Evolutionary conservation across 1,140 invertebrate genomes (phyloP).

Genomic region (Triops cancriformis): DNA sequence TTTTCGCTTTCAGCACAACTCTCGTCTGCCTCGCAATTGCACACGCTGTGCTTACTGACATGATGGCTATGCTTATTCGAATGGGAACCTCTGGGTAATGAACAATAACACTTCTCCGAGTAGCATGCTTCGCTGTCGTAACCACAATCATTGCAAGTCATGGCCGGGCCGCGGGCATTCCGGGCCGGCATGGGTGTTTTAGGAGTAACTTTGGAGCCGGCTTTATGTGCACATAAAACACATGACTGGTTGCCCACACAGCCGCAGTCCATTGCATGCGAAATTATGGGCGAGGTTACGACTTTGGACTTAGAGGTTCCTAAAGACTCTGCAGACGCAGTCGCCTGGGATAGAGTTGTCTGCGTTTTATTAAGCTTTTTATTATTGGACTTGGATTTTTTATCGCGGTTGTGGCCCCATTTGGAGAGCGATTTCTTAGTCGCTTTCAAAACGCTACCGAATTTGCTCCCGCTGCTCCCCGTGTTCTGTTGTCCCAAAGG

Average conservation of each 20-base stretch:
- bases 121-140: slow-evolving; percentile 68
- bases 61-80: slow-evolving; percentile 42
- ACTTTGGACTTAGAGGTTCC: background rate
- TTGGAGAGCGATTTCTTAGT: slow-evolving; percentile 34
- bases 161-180: background rate
- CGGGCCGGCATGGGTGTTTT: slow-evolving; percentile 33
- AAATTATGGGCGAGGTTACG: background rate
- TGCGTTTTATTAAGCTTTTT: background rate
- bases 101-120: slow-evolving; percentile 69
- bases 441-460: slow-evolving; percentile 32
- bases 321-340: background rate
- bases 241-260: background rate
- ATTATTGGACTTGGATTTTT: slow-evolving; percentile 17
- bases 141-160: slow-evolving; percentile 68
- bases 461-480: slow-evolving; percentile 55
- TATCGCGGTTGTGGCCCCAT: slow-evolving; percentile 28
- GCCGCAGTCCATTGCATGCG: background rate
- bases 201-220: slow-evolving; percentile 21
- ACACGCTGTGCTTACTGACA: background rate
- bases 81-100: slow-evolving; percentile 37
- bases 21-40: slow-evolving; percentile 61
- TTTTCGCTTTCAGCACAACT: slow-evolving; percentile 79
- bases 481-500: background rate
- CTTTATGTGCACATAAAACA: background rate
- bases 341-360: background rate